phyloP scores from a whole-genome alignment of 2,797 vertebrate species.

The Xiphophorus birchmanni region DNA sequence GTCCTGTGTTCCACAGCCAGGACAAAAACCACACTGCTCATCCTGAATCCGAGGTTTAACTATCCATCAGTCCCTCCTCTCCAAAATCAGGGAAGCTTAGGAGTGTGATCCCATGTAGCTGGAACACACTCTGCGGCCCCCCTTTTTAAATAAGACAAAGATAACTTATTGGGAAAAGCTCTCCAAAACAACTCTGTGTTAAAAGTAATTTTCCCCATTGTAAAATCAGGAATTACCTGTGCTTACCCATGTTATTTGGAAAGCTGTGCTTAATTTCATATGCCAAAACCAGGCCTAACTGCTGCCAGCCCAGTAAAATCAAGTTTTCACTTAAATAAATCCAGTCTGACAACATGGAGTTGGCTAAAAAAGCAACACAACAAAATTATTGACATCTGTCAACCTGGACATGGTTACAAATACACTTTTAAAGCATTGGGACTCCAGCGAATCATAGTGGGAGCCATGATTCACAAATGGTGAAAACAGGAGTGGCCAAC shows the following conservation, averaged over 20 bases:
- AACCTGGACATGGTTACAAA: background rate
- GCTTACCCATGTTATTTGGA: background rate
- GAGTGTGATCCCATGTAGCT: too few relatives aligned
- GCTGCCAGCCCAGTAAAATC: background rate
- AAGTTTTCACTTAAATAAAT: background rate
- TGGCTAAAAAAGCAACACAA: background rate
- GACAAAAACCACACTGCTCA: too few relatives aligned
- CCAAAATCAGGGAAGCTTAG: too few relatives aligned
- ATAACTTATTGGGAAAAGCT: background rate
- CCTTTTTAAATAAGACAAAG: background rate
- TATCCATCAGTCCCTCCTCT: too few relatives aligned
- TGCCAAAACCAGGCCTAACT: background rate
- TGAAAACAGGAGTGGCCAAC: background rate
- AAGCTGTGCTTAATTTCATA: background rate
- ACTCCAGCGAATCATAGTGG: background rate
- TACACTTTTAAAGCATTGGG: background rate
- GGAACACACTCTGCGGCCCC: too few relatives aligned
- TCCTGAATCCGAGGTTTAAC: too few relatives aligned
- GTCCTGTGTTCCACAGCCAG: too few relatives aligned
- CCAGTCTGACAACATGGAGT: background rate
- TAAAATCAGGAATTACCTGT: background rate
- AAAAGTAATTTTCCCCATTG: slow-evolving; percentile 2
- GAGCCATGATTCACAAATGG: background rate
- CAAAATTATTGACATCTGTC: background rate
- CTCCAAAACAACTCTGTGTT: background rate